Percentiles rank a stretch among this genome's conserved stretches.
These are phyloP conservation scores for Forbesichthys papilliferus DNA, from an alignment of 2,113 vertebrate genomes.

Conservation along the genomic window DNA sequence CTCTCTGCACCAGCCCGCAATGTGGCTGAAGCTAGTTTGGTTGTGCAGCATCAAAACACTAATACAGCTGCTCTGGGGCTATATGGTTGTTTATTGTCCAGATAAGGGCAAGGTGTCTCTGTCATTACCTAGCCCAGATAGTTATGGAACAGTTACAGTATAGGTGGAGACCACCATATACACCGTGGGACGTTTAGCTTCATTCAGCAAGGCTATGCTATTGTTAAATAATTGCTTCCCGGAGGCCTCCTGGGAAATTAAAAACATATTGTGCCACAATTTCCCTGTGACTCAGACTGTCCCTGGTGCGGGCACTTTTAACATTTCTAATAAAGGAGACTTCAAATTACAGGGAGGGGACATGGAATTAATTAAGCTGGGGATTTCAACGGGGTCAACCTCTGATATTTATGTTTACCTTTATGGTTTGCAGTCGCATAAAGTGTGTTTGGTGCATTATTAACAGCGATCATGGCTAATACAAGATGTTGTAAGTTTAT, in stretches of 20 bases:
- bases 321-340: slow-evolving; percentile 80
- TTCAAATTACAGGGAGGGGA: slow-evolving; percentile 75
- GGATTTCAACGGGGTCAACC: slow-evolving; percentile 72
- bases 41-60: background rate
- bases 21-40: background rate
- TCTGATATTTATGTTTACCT: slow-evolving; percentile 72
- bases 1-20: background rate
- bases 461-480: slow-evolving; percentile 63
- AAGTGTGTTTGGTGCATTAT: slow-evolving; percentile 53
- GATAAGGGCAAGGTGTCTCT: slow-evolving; percentile 1
- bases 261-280: slow-evolving; percentile 79
- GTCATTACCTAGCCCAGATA: background rate
- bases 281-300: slow-evolving; percentile 67
- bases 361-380: slow-evolving; percentile 79
- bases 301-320: slow-evolving; percentile 70
- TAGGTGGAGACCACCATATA: background rate
- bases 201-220: slow-evolving; percentile 56
- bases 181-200: slow-evolving; percentile 63
- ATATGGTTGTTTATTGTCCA: too few species aligned
- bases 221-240: slow-evolving; percentile 73
- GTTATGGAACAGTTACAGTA: too few species aligned
- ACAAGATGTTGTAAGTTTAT: slow-evolving; percentile 53
- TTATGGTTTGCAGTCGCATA: slow-evolving; percentile 36
- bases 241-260: slow-evolving; percentile 79
- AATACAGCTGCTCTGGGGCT: background rate